A percentile compares a stretch with the other conserved stretches of the same genome.
Conservation (phyloP, 2,888 invertebrate genomes). For the Mesorhabditis spiculigera region DNA sequence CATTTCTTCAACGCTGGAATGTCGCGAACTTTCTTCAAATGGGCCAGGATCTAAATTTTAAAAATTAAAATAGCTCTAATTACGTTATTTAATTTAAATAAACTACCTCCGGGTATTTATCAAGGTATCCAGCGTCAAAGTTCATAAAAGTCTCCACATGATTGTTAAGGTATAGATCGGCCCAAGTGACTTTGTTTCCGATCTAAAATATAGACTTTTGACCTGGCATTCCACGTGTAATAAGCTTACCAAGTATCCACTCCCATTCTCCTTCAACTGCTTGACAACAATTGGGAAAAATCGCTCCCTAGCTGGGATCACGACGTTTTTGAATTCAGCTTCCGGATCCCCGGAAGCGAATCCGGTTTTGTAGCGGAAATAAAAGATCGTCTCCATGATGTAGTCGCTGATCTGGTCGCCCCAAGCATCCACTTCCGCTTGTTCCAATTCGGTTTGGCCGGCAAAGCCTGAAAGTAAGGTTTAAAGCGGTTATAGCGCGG, state of each 20-base stretch:
- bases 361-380: neutral
- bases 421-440: constrained; percentile 10
- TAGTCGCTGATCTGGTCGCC: constrained; percentile 10
- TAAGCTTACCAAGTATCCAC: too few relatives aligned
- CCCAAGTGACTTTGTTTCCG: too few relatives aligned
- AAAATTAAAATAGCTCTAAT: too few relatives aligned
- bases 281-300: neutral
- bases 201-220: neutral
- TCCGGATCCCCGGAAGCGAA: neutral
- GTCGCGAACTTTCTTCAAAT: too few relatives aligned
- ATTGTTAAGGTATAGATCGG: too few relatives aligned
- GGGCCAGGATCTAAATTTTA: too few relatives aligned
- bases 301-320: neutral
- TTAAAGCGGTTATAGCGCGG: too few relatives aligned
- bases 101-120: neutral
- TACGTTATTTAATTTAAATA: too few relatives aligned
- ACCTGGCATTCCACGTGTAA: neutral
- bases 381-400: neutral
- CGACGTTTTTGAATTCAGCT: neutral
- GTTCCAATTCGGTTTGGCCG: constrained; percentile 11
- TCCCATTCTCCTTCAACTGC: neutral
- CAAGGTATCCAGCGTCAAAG: neutral
- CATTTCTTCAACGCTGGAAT: too few relatives aligned
- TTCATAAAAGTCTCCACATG: neutral
- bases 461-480: neutral